Conservation (phyloP, 2,888 invertebrate species). For the Sialis lutaria region DNA sequence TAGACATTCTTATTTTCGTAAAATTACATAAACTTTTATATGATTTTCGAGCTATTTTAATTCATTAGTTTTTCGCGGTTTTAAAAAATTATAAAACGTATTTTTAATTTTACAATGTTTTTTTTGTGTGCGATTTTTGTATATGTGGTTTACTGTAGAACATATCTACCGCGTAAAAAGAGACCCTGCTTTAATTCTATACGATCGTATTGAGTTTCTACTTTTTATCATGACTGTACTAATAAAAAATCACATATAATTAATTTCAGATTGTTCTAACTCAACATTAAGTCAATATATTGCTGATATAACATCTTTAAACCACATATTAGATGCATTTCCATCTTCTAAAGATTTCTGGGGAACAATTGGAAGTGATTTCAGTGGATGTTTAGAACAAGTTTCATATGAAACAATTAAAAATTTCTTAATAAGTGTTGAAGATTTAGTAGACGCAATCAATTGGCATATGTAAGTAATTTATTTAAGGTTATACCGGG, state of each 20-base stretch:
- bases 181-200: no score
- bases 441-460: constrained; percentile 42
- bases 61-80: no score
- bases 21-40: no score
- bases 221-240: neutral
- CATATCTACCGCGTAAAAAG: no score
- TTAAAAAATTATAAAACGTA: no score
- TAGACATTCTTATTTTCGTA: no score
- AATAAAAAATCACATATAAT: constrained; percentile 4
- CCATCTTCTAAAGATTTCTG: constrained; percentile 32
- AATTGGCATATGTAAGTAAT: constrained; percentile 56
- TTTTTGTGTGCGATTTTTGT: no score
- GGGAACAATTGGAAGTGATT: constrained; percentile 43
- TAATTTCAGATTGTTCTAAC: constrained; percentile 28
- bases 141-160: no score
- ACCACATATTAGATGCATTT: constrained; percentile 46
- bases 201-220: no score
- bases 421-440: constrained; percentile 35
- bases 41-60: no score
- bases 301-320: constrained; percentile 40
- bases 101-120: no score
- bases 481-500: no score
- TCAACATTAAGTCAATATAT: constrained; percentile 38
- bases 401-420: constrained; percentile 35
- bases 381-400: constrained; percentile 30